phyloP scores from a whole-genome alignment of 2,888 invertebrate genomes.

The Pammene aurita region DNA sequence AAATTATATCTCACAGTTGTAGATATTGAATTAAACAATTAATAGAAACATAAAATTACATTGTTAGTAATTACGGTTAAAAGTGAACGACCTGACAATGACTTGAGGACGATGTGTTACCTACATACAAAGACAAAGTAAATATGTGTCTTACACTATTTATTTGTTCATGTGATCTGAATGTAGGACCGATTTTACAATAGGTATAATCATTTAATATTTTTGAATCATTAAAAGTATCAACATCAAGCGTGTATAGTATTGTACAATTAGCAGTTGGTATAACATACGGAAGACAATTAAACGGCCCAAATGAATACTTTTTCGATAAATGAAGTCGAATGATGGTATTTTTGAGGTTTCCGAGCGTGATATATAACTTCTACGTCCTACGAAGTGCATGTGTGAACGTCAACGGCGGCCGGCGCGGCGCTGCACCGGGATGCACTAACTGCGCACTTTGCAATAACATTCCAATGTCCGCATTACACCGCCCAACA shows the following conservation, averaged over 20 bases:
- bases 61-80: conserved; percentile 19
- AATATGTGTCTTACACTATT: conserved; percentile 31
- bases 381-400: not conserved
- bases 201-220: not conserved
- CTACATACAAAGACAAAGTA: conserved; percentile 26
- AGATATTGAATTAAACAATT: not conserved
- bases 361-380: not conserved
- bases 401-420: not conserved
- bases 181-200: not conserved
- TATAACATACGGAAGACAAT: not conserved
- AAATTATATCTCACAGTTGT: not conserved
- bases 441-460: conserved; percentile 19
- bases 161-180: conserved; percentile 21
- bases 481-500: conserved; percentile 13
- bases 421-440: conserved; percentile 8
- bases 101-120: conserved; percentile 23
- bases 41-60: conserved; percentile 17
- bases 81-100: conserved; percentile 30
- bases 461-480: conserved; percentile 18
- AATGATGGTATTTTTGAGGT: not conserved
- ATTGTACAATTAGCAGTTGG: not conserved
- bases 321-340: not conserved
- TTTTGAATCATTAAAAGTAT: not conserved
- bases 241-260: not conserved
- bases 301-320: not conserved